Evolutionary conservation across 1,140 invertebrate genomes (phyloP).

Genomic region (Stegodyphus mimosarum): DNA sequence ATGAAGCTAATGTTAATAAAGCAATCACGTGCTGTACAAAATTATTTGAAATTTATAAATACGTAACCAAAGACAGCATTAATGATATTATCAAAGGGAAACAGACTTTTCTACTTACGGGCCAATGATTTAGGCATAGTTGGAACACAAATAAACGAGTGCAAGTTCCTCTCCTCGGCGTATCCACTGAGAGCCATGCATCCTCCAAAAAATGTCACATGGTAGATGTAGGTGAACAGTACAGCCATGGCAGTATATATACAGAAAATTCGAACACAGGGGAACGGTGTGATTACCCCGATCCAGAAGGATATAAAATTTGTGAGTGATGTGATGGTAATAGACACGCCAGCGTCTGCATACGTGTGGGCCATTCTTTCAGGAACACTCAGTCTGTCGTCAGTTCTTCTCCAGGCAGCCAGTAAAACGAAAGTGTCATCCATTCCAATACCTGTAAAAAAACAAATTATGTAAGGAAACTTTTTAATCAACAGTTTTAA

Average conservation of each 20-base stretch:
- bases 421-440: constrained; percentile 97
- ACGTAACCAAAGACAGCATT: no score
- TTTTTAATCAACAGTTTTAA: not conserved
- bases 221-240: constrained; percentile 92
- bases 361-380: constrained; percentile 81
- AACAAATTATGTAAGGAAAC: not conserved
- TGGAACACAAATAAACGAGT: constrained; percentile 71
- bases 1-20: no score
- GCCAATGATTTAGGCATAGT: constrained; percentile 44
- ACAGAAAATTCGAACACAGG: constrained; percentile 95
- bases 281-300: constrained; percentile 91
- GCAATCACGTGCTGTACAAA: no score
- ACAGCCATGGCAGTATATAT: constrained; percentile 94
- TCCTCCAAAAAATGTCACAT: constrained; percentile 93
- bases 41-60: no score
- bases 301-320: constrained; percentile 70
- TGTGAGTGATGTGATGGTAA: constrained; percentile 70
- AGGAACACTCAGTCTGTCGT: constrained; percentile 80
- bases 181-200: constrained; percentile 94
- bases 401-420: constrained; percentile 89
- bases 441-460: constrained; percentile 86
- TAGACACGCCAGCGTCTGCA: constrained; percentile 69
- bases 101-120: constrained; percentile 18
- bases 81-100: no score
- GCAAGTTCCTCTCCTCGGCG: constrained; percentile 83